Percentiles rank a stretch among this genome's conserved stretches.
phyloP scores from a whole-genome alignment of 2,797 vertebrate genomes.

The Coregonus suidteri region DNA sequence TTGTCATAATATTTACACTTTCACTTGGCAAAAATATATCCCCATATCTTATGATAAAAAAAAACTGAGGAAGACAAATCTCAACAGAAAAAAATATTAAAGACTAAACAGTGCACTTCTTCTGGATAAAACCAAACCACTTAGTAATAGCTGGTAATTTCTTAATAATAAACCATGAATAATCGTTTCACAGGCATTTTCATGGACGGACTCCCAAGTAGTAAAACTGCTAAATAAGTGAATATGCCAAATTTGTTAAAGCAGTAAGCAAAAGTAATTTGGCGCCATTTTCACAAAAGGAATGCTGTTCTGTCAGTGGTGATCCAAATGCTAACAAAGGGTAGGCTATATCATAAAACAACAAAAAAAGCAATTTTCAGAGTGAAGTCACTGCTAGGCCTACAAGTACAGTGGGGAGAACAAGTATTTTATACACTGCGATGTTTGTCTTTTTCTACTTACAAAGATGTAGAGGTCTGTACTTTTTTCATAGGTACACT shows the following conservation, averaged over 20 bases:
- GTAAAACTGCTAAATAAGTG: slow-evolving; percentile 7
- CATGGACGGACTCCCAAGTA: slow-evolving; percentile 33
- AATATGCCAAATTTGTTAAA: slow-evolving; percentile 26
- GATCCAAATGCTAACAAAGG: neutral
- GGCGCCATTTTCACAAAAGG: neutral
- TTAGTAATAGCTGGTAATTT: slow-evolving; percentile 42
- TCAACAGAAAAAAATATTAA: neutral
- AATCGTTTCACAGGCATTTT: slow-evolving; percentile 39
- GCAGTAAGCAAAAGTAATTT: neutral
- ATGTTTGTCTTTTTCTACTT: no score
- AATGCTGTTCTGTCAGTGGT: neutral
- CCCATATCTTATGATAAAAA: neutral
- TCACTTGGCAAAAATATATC: neutral
- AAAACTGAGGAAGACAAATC: neutral
- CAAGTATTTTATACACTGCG: no score
- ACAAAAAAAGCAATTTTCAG: neutral
- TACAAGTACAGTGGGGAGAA: no score
- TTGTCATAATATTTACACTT: neutral
- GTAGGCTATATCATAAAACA: neutral
- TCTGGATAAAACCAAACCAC: slow-evolving; percentile 34
- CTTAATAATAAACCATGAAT: slow-evolving; percentile 38
- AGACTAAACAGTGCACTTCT: slow-evolving; percentile 20
- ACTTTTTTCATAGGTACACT: no score
- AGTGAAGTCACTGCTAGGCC: neutral
- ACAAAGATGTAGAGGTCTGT: no score